phyloP scores from a whole-genome alignment of 2,888 invertebrate genomes.

The Halocaridina rubra region DNA sequence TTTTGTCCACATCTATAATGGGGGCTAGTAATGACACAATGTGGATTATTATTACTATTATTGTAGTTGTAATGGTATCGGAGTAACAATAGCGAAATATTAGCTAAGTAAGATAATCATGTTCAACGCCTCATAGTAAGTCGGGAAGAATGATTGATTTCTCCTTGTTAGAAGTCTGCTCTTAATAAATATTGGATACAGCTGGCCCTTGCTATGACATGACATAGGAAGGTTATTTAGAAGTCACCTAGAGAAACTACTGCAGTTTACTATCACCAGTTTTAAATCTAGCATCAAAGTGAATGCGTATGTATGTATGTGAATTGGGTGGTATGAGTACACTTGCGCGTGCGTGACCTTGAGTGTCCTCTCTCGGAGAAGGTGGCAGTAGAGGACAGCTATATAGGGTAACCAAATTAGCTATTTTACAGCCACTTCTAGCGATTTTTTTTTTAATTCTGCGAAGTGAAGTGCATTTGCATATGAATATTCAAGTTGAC shows the following conservation, averaged over 20 bases:
- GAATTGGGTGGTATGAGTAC: background rate
- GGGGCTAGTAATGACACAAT: too few species aligned
- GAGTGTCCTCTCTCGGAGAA: background rate
- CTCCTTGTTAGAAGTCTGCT: too few species aligned
- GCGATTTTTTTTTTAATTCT: background rate
- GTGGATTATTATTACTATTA: too few species aligned
- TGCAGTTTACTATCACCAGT: background rate
- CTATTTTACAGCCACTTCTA: background rate
- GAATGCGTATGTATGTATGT: background rate
- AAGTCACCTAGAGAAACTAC: background rate
- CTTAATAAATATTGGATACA: too few species aligned
- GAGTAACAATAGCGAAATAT: too few species aligned
- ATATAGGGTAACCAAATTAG: background rate
- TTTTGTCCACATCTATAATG: too few species aligned
- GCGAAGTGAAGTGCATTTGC: background rate
- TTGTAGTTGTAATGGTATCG: too few species aligned
- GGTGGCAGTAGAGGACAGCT: background rate
- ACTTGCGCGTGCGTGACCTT: background rate
- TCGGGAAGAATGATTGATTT: too few species aligned
- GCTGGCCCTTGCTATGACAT: too few species aligned
- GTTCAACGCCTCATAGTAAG: too few species aligned
- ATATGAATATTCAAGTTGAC: too few species aligned
- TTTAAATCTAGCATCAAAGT: conserved; percentile 5
- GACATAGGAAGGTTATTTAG: background rate
- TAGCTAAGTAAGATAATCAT: too few species aligned